A percentile compares a stretch with the other conserved stretches of the same genome.
These are phyloP conservation scores for Agelaius tricolor DNA, from an alignment of 2,113 vertebrate species.

Conservation along the genomic window DNA sequence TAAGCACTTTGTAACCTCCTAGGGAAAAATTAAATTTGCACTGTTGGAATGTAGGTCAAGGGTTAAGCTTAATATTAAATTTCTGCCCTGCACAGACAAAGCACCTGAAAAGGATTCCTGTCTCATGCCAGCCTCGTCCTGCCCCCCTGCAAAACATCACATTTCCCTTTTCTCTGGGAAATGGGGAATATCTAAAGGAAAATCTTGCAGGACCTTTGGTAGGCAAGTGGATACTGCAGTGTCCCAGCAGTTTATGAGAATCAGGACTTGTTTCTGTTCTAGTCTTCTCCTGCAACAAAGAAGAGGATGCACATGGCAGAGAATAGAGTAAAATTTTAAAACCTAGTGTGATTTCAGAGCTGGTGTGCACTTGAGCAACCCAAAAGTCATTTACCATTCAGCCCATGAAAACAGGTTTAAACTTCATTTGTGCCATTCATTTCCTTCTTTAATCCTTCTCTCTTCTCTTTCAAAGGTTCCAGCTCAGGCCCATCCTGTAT, in stretches of 20 bases:
- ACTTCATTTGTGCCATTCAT: constrained; percentile 12
- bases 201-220: neutral
- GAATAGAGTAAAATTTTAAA: neutral
- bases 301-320: neutral
- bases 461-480: constrained; percentile 2
- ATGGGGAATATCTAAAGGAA: neutral
- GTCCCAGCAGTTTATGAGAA: neutral
- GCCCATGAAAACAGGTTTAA: neutral
- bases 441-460: constrained; percentile 31
- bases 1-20: neutral
- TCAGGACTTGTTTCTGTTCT: neutral
- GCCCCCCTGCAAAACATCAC: neutral
- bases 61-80: neutral
- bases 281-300: neutral
- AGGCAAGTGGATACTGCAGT: neutral
- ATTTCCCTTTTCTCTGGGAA: neutral
- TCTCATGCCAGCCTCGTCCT: neutral
- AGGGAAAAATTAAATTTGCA: neutral
- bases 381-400: neutral
- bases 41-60: neutral
- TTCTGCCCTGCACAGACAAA: neutral
- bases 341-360: constrained; percentile 4
- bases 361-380: neutral
- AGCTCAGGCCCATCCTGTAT: constrained; percentile 33
- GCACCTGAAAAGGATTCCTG: neutral